Evolutionary conservation across 2,113 vertebrate species (phyloP).

Genomic region (Trematocara zebra): DNA sequence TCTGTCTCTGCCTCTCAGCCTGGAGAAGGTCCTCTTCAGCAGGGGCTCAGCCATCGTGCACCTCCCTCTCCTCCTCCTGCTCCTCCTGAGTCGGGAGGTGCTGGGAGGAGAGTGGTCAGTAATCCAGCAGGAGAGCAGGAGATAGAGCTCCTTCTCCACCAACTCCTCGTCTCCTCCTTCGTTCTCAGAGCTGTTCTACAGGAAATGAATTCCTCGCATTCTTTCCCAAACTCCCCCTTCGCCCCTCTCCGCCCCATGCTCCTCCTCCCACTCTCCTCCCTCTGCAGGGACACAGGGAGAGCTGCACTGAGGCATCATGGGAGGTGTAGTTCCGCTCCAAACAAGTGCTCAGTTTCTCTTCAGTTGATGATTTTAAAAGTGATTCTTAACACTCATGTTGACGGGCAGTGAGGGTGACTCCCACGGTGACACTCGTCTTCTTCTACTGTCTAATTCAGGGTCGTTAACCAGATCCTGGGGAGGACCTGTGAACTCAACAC

Average conservation of each 20-base stretch:
- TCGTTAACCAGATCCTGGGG: background rate
- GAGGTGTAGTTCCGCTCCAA: slow-evolving; percentile 8
- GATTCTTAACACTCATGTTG: background rate
- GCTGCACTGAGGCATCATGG: background rate
- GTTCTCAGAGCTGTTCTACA: slow-evolving; percentile 40
- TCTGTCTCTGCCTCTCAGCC: slow-evolving; percentile 48
- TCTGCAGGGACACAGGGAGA: background rate
- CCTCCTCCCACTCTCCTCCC: slow-evolving; percentile 22
- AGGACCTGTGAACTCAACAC: background rate
- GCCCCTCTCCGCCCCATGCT: background rate
- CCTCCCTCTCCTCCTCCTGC: background rate
- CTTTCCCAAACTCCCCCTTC: slow-evolving; percentile 58
- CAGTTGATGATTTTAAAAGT: background rate
- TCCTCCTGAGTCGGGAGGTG: background rate
- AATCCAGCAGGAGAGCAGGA: background rate
- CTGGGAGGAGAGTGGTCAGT: background rate
- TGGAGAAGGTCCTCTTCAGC: slow-evolving; percentile 60
- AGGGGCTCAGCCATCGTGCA: slow-evolving; percentile 52
- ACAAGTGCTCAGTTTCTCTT: background rate
- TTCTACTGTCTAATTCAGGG: background rate
- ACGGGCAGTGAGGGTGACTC: background rate
- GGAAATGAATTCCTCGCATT: slow-evolving; percentile 66
- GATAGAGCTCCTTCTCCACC: slow-evolving; percentile 1
- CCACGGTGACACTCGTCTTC: background rate
- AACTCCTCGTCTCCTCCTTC: background rate